phyloP scores from a whole-genome alignment of 2,113 vertebrate genomes.

The Apaloderma vittatum region DNA sequence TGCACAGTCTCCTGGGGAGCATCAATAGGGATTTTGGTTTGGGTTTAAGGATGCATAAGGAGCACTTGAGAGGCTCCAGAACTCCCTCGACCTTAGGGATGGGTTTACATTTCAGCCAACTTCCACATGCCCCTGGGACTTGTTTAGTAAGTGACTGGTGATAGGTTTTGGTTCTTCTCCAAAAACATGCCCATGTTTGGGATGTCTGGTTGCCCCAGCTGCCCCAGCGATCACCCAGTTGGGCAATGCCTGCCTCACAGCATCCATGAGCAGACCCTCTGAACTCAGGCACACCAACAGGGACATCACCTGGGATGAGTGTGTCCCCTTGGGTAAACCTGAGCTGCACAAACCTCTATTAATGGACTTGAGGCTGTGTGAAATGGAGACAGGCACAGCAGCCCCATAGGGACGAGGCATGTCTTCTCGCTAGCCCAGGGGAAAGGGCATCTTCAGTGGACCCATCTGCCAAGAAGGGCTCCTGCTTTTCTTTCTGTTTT shows the following conservation, averaged over 20 bases:
- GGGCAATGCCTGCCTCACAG: neutral
- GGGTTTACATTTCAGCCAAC: neutral
- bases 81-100: neutral
- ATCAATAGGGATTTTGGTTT: neutral
- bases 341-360: neutral
- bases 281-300: neutral
- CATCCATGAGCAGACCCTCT: neutral
- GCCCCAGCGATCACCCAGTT: neutral
- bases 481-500: neutral
- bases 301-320: neutral
- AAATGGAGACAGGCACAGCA: neutral
- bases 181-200: neutral
- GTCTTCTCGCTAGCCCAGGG: neutral
- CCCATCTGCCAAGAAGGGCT: neutral
- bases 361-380: neutral
- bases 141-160: neutral
- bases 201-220: neutral
- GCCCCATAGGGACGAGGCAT: too few relatives aligned
- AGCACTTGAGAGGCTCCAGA: neutral
- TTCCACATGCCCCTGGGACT: accelerated
- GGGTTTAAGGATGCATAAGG: accelerated
- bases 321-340: neutral
- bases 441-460: neutral
- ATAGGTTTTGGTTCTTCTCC: neutral
- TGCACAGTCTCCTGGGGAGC: accelerated